phyloP scores from a whole-genome alignment of 1,140 invertebrate genomes.

The Drosophila seguyi region DNA sequence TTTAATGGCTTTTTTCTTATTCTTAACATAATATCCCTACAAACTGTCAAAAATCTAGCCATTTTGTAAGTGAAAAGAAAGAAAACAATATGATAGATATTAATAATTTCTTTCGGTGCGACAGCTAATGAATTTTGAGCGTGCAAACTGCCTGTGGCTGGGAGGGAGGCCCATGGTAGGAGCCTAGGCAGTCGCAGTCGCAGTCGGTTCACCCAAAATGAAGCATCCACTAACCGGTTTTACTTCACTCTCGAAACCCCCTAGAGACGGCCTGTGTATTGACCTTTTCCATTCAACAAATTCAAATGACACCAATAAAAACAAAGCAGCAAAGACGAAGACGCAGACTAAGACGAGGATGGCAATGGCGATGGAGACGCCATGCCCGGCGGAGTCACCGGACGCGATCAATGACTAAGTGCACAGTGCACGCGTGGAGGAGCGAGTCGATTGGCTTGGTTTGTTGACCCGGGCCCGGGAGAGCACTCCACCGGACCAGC shows the following conservation, averaged over 20 bases:
- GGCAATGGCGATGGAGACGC: slow-evolving; percentile 17
- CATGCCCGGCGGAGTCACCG: slow-evolving; percentile 50
- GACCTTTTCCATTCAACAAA: slow-evolving; percentile 68
- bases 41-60: background rate
- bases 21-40: background rate
- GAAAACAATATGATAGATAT: too few relatives aligned
- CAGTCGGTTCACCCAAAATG: slow-evolving; percentile 34
- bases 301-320: slow-evolving; percentile 77
- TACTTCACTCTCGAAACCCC: slow-evolving; percentile 24
- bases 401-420: slow-evolving; percentile 73
- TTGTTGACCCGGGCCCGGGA: slow-evolving; percentile 69
- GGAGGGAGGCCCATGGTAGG: slow-evolving; percentile 21
- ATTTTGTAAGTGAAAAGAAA: background rate
- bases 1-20: background rate
- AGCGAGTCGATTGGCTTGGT: slow-evolving; percentile 69
- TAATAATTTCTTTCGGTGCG: slow-evolving; percentile 10
- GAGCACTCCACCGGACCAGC: slow-evolving; percentile 35
- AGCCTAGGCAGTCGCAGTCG: slow-evolving; percentile 26
- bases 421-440: slow-evolving; percentile 43
- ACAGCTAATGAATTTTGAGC: slow-evolving; percentile 54
- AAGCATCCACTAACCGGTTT: slow-evolving; percentile 58
- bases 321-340: slow-evolving; percentile 36
- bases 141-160: slow-evolving; percentile 31
- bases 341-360: slow-evolving; percentile 15
- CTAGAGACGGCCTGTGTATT: slow-evolving; percentile 48